A percentile compares a stretch with the other conserved stretches of the same genome.
These are phyloP conservation scores for Eucidaris tribuloides DNA, from an alignment of 35 echinoderm and acorn worm species.

Conservation along the genomic window DNA sequence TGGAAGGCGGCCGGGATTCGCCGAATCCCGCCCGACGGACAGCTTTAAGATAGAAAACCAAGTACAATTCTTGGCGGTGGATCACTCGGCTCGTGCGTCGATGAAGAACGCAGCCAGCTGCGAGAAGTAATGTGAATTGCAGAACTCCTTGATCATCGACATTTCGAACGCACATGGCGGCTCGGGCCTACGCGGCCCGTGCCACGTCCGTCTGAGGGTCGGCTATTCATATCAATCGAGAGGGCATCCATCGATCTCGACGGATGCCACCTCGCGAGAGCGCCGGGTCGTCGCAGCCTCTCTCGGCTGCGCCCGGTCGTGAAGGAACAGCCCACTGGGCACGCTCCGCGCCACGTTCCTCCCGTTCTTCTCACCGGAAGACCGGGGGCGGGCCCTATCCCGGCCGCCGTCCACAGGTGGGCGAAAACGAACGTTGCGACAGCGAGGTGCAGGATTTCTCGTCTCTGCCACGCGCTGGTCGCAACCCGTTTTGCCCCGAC, in stretches of 20 bases:
- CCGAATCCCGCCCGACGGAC: no score
- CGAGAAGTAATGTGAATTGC: conserved; percentile 93
- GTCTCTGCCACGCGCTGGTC: background rate
- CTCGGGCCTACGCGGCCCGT: conserved; percentile 17
- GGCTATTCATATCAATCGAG: background rate
- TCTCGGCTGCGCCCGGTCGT: background rate
- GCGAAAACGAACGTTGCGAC: background rate
- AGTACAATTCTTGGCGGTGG: conserved; percentile 83
- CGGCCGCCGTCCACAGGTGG: background rate
- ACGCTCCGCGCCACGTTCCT: background rate
- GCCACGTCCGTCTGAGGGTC: conserved; percentile 58
- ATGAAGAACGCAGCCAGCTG: no score
- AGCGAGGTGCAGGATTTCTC: background rate
- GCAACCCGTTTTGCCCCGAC: background rate
- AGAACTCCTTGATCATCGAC: background rate
- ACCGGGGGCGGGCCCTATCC: background rate
- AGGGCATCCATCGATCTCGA: background rate
- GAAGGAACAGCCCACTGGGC: background rate
- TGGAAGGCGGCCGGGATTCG: no score
- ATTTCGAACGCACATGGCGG: conserved; percentile 79
- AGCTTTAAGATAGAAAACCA: no score
- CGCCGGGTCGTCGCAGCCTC: background rate
- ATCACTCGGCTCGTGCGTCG: conserved; percentile 96
- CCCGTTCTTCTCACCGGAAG: background rate
- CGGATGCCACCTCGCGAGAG: background rate